A percentile compares a stretch with the other conserved stretches of the same genome.
Conservation (phyloP, 2,113 vertebrate genomes). For the Ptilorrhoa leucosticta region DNA sequence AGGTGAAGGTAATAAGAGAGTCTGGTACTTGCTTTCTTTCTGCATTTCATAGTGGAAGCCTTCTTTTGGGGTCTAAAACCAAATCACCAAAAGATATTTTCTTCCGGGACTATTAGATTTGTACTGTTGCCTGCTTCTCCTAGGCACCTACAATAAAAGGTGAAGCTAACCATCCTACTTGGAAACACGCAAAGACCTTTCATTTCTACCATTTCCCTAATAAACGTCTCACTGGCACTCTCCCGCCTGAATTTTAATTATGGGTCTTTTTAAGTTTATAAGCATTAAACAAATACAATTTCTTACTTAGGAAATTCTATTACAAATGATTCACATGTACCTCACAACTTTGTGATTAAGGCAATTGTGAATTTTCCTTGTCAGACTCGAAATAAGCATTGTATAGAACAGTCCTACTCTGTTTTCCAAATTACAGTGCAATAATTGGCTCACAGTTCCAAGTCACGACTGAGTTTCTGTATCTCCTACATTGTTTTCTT, state of each 20-base stretch:
- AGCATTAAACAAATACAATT: background rate
- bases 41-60: background rate
- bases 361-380: constrained; percentile 11
- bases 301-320: background rate
- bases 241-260: background rate
- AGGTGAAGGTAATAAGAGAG: background rate
- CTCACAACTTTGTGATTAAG: background rate
- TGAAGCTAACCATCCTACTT: background rate
- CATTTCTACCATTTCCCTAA: background rate
- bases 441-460: constrained; percentile 1
- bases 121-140: background rate
- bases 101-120: background rate
- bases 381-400: background rate
- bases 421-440: constrained; percentile 36
- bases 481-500: constrained; percentile 43
- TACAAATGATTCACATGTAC: background rate
- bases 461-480: constrained; percentile 51
- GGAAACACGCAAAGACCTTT: background rate
- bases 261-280: background rate
- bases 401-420: background rate
- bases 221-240: background rate
- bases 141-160: background rate
- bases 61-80: background rate
- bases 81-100: background rate
- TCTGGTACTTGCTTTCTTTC: background rate